Evolutionary conservation across 1,140 invertebrate species (phyloP).

Genomic region (Papilio machaon): DNA sequence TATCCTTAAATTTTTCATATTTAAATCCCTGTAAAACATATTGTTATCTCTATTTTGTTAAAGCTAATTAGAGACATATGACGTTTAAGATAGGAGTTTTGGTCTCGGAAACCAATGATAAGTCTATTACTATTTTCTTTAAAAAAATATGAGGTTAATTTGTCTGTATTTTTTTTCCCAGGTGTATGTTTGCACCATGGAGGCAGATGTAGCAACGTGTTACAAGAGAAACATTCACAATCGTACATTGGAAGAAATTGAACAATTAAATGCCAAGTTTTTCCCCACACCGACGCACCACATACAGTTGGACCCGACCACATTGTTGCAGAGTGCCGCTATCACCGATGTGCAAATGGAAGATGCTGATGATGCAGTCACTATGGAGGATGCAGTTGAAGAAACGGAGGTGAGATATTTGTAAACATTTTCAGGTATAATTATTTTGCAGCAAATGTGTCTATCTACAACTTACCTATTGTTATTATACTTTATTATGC

Average conservation of each 20-base stretch:
- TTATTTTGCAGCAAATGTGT: neutral
- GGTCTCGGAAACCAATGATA: no score
- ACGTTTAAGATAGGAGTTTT: no score
- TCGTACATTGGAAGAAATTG: conserved; percentile 90
- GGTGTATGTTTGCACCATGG: conserved; percentile 95
- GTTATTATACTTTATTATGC: conserved; percentile 1
- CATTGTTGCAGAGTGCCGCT: conserved; percentile 90
- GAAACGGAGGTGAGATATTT: conserved; percentile 70
- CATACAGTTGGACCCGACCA: conserved; percentile 89
- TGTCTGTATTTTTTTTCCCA: conserved; percentile 66
- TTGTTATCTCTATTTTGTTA: no score
- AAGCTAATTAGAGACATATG: no score
- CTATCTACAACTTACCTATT: neutral
- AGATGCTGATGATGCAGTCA: conserved; percentile 79
- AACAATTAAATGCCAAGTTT: conserved; percentile 89
- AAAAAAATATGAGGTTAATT: no score
- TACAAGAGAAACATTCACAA: conserved; percentile 93
- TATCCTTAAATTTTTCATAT: no score
- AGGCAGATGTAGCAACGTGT: conserved; percentile 90
- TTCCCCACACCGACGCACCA: conserved; percentile 88
- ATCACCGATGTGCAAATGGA: conserved; percentile 85
- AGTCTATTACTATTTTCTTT: no score
- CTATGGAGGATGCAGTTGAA: conserved; percentile 76
- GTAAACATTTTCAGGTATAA: conserved; percentile 19
- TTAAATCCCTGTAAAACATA: no score